These are phyloP conservation scores for Corythaeola cristata DNA, from an alignment of 2,113 vertebrate genomes.

Conservation along the genomic window DNA sequence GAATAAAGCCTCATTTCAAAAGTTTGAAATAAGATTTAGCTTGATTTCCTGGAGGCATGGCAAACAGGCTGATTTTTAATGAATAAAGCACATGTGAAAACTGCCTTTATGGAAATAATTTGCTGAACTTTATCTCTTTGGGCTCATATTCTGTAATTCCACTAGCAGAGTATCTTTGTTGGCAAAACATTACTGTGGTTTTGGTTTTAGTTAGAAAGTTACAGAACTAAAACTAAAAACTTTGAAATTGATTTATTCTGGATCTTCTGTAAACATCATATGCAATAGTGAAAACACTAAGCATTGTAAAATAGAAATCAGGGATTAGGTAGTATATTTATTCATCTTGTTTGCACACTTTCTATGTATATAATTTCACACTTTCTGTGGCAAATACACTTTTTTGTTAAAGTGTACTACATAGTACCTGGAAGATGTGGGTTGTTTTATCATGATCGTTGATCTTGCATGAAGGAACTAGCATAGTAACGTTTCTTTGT, in stretches of 20 bases:
- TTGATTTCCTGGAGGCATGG: not conserved
- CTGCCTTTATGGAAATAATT: not conserved
- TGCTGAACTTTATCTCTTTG: not conserved
- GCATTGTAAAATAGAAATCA: not conserved
- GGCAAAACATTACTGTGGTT: not conserved
- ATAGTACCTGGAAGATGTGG: not conserved
- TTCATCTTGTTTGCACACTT: not conserved
- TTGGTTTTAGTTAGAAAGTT: not conserved
- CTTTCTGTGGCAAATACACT: not conserved
- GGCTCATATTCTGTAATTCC: not conserved
- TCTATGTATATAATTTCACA: not conserved
- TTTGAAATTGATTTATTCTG: not conserved
- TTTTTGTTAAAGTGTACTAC: not conserved
- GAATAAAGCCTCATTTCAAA: not conserved
- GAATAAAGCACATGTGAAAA: not conserved
- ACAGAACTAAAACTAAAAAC: not conserved
- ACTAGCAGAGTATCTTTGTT: not conserved
- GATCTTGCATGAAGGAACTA: not conserved
- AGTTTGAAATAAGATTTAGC: not conserved
- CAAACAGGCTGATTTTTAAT: not conserved
- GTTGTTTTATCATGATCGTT: not conserved
- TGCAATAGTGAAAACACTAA: not conserved
- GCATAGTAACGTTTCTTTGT: not conserved
- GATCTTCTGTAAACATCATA: not conserved
- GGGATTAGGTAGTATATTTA: not conserved